phyloP scores from a whole-genome alignment of 2,888 invertebrate genomes.

The Drosophila hamatofila region DNA sequence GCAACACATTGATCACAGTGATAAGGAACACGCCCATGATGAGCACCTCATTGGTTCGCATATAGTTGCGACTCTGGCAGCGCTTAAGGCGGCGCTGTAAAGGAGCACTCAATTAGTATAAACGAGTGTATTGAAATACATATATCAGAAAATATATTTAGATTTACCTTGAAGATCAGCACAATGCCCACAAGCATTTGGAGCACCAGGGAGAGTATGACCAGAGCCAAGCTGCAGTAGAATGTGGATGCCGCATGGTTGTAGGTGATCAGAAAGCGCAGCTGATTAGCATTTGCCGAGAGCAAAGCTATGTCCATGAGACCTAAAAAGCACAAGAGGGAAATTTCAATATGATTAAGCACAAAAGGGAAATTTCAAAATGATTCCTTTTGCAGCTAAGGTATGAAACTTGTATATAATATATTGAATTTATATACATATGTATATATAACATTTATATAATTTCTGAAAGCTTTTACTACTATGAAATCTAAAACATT shows the following conservation, averaged over 20 bases:
- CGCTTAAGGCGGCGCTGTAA: slow-evolving; percentile 80
- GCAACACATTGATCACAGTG: slow-evolving; percentile 89
- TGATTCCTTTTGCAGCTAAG: no score
- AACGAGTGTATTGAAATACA: no score
- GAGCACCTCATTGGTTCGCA: slow-evolving; percentile 88
- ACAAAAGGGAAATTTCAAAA: no score
- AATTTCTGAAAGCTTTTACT: no score
- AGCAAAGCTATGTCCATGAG: slow-evolving; percentile 90
- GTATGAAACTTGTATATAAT: no score
- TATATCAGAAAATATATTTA: background rate
- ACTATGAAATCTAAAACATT: no score
- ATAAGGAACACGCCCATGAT: slow-evolving; percentile 89
- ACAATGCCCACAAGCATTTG: slow-evolving; percentile 88
- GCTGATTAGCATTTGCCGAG: slow-evolving; percentile 90
- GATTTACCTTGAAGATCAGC: slow-evolving; percentile 88
- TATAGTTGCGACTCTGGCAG: slow-evolving; percentile 82
- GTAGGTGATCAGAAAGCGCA: slow-evolving; percentile 88
- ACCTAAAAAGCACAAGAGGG: slow-evolving; percentile 81
- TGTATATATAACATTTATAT: no score
- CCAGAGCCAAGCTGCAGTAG: slow-evolving; percentile 87
- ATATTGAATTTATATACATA: no score
- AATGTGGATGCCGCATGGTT: slow-evolving; percentile 87
- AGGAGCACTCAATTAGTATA: background rate
- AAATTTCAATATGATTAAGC: background rate
- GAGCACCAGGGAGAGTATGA: slow-evolving; percentile 87